These are phyloP conservation scores for Ctenomys sociabilis DNA, from an alignment of 2,113 vertebrate genomes.

Conservation along the genomic window DNA sequence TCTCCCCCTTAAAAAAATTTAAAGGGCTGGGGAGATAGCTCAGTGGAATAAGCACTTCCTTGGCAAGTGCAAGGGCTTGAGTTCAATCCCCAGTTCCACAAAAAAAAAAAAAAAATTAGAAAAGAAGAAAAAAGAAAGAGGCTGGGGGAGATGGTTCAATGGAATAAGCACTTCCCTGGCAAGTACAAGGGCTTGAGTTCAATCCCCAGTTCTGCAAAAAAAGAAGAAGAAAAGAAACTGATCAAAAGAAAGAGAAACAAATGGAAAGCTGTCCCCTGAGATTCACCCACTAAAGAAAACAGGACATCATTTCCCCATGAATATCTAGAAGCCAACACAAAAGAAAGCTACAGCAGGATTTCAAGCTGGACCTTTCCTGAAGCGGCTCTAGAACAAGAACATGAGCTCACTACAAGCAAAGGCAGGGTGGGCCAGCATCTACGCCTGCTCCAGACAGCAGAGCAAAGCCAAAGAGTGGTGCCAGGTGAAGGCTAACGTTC, in stretches of 20 bases:
- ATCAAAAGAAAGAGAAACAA: neutral
- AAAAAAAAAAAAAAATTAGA: no score
- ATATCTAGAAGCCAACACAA: constrained; percentile 3
- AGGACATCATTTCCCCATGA: constrained; percentile 33
- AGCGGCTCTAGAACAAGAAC: constrained; percentile 33
- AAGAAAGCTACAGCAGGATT: constrained; percentile 23
- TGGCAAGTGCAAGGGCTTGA: no score
- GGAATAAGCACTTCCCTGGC: no score
- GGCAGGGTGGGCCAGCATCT: neutral
- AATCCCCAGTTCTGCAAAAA: no score
- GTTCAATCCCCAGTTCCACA: no score
- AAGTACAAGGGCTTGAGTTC: no score
- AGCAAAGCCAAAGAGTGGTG: constrained; percentile 66
- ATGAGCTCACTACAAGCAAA: constrained; percentile 32
- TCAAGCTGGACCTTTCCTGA: neutral
- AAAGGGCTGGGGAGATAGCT: no score
- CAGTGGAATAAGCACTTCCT: no score
- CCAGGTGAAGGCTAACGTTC: constrained; percentile 32
- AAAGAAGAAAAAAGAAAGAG: no score
- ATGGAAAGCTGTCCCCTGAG: neutral
- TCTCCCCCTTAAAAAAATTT: neutral
- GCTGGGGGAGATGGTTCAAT: no score
- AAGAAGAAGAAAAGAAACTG: no score
- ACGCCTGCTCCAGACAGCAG: neutral
- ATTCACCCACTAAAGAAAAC: neutral